phyloP scores from a whole-genome alignment of 2,797 vertebrate genomes.

The Adrianichthys oophorus region DNA sequence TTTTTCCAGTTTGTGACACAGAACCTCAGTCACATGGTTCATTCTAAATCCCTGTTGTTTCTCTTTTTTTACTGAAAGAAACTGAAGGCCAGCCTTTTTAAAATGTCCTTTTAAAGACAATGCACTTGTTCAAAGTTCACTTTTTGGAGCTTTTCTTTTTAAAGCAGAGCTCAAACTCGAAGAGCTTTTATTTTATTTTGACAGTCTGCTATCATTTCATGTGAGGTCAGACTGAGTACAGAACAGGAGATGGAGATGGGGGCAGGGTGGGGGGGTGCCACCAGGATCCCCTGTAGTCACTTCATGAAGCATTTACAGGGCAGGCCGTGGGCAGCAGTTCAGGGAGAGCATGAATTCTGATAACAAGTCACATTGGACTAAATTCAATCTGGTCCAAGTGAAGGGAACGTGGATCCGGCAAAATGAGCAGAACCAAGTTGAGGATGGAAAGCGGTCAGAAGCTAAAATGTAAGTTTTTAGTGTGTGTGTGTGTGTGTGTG shows the following conservation, averaged over 20 bases:
- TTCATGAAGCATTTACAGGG: background rate
- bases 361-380: constrained; percentile 32
- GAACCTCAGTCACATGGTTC: too few relatives aligned
- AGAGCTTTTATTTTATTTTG: too few relatives aligned
- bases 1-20: too few relatives aligned
- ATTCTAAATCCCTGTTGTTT: too few relatives aligned
- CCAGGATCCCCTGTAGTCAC: background rate
- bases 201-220: too few relatives aligned
- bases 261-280: background rate
- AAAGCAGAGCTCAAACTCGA: too few relatives aligned
- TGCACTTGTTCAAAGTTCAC: too few relatives aligned
- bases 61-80: too few relatives aligned
- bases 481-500: too few relatives aligned
- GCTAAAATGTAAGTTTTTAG: constrained; percentile 81
- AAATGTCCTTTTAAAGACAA: too few relatives aligned
- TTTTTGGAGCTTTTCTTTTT: too few relatives aligned
- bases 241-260: background rate
- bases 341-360: constrained; percentile 24
- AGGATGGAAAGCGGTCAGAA: constrained; percentile 60
- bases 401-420: constrained; percentile 71
- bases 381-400: constrained; percentile 69
- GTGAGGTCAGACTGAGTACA: background rate
- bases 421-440: constrained; percentile 25
- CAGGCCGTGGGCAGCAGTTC: background rate
- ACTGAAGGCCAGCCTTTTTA: too few relatives aligned